A percentile compares a stretch with the other conserved stretches of the same genome.
Conservation (phyloP, 2,888 invertebrate genomes). For the Drosophila meridiana region DNA sequence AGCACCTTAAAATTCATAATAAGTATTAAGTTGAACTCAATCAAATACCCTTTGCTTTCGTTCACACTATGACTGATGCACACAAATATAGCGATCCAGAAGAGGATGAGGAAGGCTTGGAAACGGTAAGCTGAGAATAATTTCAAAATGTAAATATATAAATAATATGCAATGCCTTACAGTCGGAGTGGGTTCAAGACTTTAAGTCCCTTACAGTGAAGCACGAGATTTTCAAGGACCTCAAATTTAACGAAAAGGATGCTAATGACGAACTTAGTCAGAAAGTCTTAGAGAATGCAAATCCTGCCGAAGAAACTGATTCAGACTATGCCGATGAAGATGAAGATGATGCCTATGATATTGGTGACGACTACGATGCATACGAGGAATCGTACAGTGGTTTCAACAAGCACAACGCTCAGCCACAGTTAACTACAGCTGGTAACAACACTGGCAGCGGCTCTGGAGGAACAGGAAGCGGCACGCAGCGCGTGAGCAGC, state of each 20-base stretch:
- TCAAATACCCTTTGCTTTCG: not conserved
- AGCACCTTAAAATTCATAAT: not conserved
- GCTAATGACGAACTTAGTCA: constrained; percentile 52
- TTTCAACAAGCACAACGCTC: constrained; percentile 81
- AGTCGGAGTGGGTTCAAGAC: constrained; percentile 68
- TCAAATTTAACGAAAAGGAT: constrained; percentile 50
- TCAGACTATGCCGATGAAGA: constrained; percentile 58
- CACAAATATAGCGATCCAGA: constrained; percentile 85
- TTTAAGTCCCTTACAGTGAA: constrained; percentile 79
- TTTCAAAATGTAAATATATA: constrained; percentile 2
- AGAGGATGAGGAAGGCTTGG: constrained; percentile 72
- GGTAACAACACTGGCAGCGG: constrained; percentile 17
- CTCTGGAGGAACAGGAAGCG: constrained; percentile 12
- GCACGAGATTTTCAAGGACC: constrained; percentile 73
- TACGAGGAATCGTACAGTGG: constrained; percentile 82
- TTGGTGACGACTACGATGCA: constrained; percentile 71
- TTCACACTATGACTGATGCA: constrained; percentile 53
- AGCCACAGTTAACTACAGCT: constrained; percentile 56
- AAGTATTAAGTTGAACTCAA: not conserved
- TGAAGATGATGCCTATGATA: constrained; percentile 69
- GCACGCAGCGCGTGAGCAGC: constrained; percentile 87
- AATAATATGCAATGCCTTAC: constrained; percentile 7
- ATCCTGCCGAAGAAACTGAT: constrained; percentile 28
- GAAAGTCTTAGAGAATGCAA: constrained; percentile 31
- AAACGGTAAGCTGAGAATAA: constrained; percentile 39